Percentiles rank a stretch among this genome's conserved stretches.
These are phyloP conservation scores for Sisyra terminalis DNA, from an alignment of 2,888 invertebrate genomes.

Conservation along the genomic window DNA sequence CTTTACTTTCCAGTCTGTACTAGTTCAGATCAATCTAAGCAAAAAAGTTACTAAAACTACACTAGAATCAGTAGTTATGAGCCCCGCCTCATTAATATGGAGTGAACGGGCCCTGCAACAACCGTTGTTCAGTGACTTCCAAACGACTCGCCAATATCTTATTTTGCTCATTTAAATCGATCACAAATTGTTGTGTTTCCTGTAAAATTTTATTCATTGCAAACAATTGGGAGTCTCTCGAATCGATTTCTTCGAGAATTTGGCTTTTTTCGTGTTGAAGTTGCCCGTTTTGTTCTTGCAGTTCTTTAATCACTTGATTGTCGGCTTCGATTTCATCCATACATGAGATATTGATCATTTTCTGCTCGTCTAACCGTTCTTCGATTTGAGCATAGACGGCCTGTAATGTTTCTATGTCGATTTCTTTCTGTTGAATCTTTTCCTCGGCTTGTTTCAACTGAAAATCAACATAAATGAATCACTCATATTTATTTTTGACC, in stretches of 20 bases:
- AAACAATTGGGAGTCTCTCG: background rate
- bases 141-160: background rate
- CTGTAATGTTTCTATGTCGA: conserved; percentile 2
- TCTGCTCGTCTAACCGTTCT: background rate
- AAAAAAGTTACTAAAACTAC: too few species aligned
- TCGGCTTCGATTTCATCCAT: background rate
- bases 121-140: background rate
- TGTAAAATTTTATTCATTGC: background rate
- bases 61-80: too few species aligned
- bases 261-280: background rate
- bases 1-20: too few species aligned
- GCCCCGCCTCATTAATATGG: too few species aligned
- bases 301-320: conserved; percentile 1
- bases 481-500: background rate
- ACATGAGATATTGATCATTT: background rate
- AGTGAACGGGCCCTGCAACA: too few species aligned
- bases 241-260: background rate
- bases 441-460: conserved; percentile 3
- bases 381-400: background rate
- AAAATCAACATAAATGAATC: background rate
- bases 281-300: background rate
- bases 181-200: background rate
- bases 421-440: conserved; percentile 2
- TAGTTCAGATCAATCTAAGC: too few species aligned
- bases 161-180: background rate